These are phyloP conservation scores for Rhinolophus sinicus DNA, from an alignment of 2,113 vertebrate species.

Conservation along the genomic window DNA sequence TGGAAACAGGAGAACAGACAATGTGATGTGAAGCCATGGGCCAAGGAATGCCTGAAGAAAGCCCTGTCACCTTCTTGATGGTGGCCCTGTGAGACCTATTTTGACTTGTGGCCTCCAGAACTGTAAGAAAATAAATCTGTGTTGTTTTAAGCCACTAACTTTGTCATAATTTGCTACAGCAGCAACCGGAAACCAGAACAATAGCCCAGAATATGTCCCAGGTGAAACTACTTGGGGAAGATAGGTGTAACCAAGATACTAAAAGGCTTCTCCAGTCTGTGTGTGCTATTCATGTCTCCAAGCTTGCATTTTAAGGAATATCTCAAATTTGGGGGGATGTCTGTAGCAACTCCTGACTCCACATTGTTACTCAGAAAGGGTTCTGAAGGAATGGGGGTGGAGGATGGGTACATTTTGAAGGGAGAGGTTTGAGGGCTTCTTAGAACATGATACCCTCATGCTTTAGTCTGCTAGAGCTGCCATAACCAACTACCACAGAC, in stretches of 20 bases:
- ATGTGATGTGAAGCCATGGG: rapidly evolving
- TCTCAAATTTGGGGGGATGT: no score
- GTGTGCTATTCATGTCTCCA: rapidly evolving
- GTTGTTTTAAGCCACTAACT: neutral
- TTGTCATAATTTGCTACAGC: neutral
- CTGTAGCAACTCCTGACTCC: neutral
- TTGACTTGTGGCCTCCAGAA: neutral
- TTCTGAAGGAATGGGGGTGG: neutral
- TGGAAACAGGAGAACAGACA: neutral
- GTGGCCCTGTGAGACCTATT: neutral
- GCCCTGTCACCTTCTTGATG: neutral
- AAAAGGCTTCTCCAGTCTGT: neutral
- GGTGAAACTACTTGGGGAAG: neutral
- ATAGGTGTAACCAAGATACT: rapidly evolving
- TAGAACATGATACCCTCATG: rapidly evolving
- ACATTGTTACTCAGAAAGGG: neutral
- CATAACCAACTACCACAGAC: neutral
- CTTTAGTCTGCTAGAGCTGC: no score
- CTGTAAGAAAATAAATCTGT: rapidly evolving
- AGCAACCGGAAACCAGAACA: neutral
- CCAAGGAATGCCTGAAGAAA: neutral
- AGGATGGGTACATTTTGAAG: neutral
- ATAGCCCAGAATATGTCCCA: rapidly evolving
- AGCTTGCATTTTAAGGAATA: neutral
- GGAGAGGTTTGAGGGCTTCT: neutral